Evolutionary conservation across 2,888 invertebrate genomes (phyloP).

Genomic region (Cheilosia vernalis): DNA sequence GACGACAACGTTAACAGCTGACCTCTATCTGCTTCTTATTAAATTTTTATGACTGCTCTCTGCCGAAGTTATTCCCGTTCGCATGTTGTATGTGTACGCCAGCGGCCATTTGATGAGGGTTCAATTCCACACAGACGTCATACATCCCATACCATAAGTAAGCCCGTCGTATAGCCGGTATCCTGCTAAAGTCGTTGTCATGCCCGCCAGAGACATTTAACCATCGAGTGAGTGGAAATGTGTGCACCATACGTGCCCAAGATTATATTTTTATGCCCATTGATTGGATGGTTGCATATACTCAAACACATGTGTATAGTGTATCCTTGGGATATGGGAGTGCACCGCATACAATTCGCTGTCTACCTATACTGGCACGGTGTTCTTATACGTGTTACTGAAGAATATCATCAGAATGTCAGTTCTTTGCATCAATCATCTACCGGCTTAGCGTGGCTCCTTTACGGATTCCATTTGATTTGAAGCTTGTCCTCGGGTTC

Average conservation of each 20-base stretch:
- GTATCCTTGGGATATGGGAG: conserved; percentile 22
- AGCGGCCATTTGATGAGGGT: conserved; percentile 48
- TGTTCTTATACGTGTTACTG: conserved; percentile 2
- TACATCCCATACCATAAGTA: conserved; percentile 27
- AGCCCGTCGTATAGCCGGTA: conserved; percentile 12
- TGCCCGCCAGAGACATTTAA: conserved; percentile 58
- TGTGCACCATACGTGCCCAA: conserved; percentile 68
- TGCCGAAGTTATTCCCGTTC: conserved; percentile 25
- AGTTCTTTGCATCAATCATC: conserved; percentile 29
- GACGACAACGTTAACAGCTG: conserved; percentile 44
- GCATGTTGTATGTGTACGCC: conserved; percentile 21
- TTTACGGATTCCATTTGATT: conserved; percentile 41
- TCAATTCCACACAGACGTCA: conserved; percentile 42
- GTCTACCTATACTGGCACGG: not conserved
- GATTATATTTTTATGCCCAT: conserved; percentile 64
- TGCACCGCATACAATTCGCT: conserved; percentile 7
- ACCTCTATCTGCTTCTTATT: conserved; percentile 67
- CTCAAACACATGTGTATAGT: conserved; percentile 20
- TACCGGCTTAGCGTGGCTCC: conserved; percentile 13
- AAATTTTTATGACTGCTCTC: conserved; percentile 60
- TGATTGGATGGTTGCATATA: conserved; percentile 51
- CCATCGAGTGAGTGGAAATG: conserved; percentile 48
- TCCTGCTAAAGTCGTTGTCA: conserved; percentile 21
- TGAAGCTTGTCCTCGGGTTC: conserved; percentile 21
- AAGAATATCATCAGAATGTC: conserved; percentile 25